Evolutionary conservation across 2,113 vertebrate genomes (phyloP), one percentile per base, ranked within the genome.

Genomic region (Microtus montanus): DNA sequence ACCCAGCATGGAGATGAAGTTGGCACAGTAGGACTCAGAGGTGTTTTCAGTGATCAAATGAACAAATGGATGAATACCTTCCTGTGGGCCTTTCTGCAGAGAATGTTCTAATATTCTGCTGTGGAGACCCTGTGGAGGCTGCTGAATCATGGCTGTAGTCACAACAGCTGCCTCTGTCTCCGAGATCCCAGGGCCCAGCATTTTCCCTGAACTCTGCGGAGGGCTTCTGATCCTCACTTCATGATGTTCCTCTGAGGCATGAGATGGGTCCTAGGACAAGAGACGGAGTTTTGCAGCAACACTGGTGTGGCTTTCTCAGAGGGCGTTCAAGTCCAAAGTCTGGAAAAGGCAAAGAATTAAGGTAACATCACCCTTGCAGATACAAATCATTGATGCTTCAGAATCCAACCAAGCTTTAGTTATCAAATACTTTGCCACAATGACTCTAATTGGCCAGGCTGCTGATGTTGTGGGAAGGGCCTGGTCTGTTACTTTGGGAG

Each of bases 121-220:
- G 5, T 19, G 38, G 28, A 94, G 58, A 77, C 26, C 13, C 30
- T 61, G 47, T 68, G 22, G 33, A 20, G 19, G 1, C 0, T 9
- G 30, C 47, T 66, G n/a, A 54, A 24, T 73, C 20, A 20, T 0
- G 47, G 26, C 35, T 71, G 9, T 6, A 33, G 61, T 47, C 17
- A 20, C 13, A 74, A 30, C 10, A 78, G 49, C 73, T 44, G 15
- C 38, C 22, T 3, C 33, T 15, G 24, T 44, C 5, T 3, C 58
- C 20, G 19, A 22, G 58, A 5, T 58, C 54, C 0, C 4, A 58
- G 54, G 54, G 5, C 66, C 63, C 19, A 19, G 5, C 0, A 3
- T 38, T 0, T 1, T 77, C 9, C 35, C 1, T 28, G n/a, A 11
- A 1, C 52, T 35, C 7, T 83, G 35, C 19, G 1, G 4, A 86